Evolutionary conservation across 2,113 vertebrate species (phyloP), one percentile per base, ranked within the genome.

Genomic region (Corythornis vintsioides): DNA sequence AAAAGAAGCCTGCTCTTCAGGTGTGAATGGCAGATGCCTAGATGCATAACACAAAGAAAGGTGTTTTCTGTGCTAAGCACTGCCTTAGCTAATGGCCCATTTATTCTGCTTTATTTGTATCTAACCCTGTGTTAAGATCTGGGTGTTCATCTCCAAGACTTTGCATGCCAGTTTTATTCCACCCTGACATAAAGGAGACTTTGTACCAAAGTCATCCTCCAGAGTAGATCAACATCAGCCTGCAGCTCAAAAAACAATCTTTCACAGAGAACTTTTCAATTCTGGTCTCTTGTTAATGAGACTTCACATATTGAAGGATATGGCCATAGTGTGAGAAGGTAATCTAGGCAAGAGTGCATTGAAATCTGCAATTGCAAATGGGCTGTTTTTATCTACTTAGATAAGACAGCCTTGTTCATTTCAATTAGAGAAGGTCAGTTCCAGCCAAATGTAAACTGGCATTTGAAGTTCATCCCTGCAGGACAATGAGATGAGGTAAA

Each of bases 401-500:
- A 60, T 91, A 75, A 90, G 88, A 88, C 88, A 95, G 92, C 60
- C 76, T n/a, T 95, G 92, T 86, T 90, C 88, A 65, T 74, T 95
- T 91, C 83, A 86, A 95, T 96, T 95, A 94, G 18, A 77, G 70
- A 40, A 83, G 90, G 94, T 81, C 90, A 81, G 72, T 72, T 77
- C 38, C 5, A 40, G 88, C 72, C 83, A 96, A 95, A 95, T 52
- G 52, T 60, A 95, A 95, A 95, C 43, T 92, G 90, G 89, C 96
- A 90, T 84, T 88, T 95, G 83, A 92, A 90, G 90, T 83, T 88
- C 93, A 90, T 88, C 92, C 81, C 88, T 92, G 92, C 80, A 92
- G 92, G 88, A 93, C 96, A 95, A 86, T 57, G 57, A 88, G 60
- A 92, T 56, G 80, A 92, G 33, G 72, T 55, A 91, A 94, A 67